Base-by-base conservation (phyloP, 2,797 vertebrate species). In the Chaenodraco wilsoni region DNA sequence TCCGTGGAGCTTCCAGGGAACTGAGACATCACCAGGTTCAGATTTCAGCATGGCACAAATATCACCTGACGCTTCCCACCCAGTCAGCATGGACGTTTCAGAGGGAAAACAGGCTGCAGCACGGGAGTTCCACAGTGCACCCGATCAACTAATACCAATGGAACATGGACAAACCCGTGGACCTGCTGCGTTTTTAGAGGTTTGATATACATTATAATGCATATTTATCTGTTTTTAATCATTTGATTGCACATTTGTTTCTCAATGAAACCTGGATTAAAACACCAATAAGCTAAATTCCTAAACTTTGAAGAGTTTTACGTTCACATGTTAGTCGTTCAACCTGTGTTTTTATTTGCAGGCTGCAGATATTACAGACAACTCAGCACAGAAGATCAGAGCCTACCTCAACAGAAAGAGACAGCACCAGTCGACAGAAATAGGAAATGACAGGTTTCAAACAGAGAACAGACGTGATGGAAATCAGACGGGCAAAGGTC, bases 321-420 rank as follows among this genome's bases (percentile, higher is more conserved):
- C 13, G 43, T 27, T 52, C 2, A 13, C 27, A 15, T 57, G 17
- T 57, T 14, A 40, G 19, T 58, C 16, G 4, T 9, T 76, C 3
- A 50, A 9, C 10, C 0, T 45, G 17, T 69, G 17, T 69, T 12
- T 14, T 76, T 6, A 60, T 69, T 52, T 43, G 8, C 81, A 93
- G 93, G 52, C 73, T 27, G 70, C 31, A 51, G 65, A 76, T 9
- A 62, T 74, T 27, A 41, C 79, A 13, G 65, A 79, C 19, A 88
- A 66, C 59, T 69, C 81, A 1, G 40, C 11, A 0, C 46, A 67
- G 60, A 90, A 40, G 79, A 85, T 40, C 59, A 71, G 80, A 79
- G n/a, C 65, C 55, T 52, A 43, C 12, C 55, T 76, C 12, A 92
- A 73, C 88, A 91, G 93, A 65, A 94, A 94, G 84, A 90, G 93